These are phyloP conservation scores for Actenoides lindsayi DNA, from an alignment of 2,113 vertebrate genomes.

Conservation along the genomic window DNA sequence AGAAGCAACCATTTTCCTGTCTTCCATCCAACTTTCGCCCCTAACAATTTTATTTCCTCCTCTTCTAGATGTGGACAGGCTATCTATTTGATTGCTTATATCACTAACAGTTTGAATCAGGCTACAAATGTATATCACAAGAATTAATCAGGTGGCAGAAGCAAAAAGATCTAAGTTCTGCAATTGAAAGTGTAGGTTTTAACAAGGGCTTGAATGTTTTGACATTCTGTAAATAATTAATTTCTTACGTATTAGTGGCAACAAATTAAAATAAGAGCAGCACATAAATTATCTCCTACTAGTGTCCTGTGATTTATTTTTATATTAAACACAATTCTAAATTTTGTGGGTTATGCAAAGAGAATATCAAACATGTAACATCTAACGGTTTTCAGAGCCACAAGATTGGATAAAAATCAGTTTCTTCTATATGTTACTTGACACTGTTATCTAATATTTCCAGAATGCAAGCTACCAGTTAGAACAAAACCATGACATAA, in stretches of 20 bases:
- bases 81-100: not conserved
- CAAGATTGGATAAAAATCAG: not conserved
- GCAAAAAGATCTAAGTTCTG: not conserved
- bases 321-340: conserved; percentile 2
- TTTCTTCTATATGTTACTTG: not conserved
- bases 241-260: not conserved
- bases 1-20: not conserved
- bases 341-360: not conserved
- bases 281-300: not conserved
- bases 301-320: not conserved
- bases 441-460: not conserved
- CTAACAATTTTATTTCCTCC: not conserved
- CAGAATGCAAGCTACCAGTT: not conserved
- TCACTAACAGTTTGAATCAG: not conserved
- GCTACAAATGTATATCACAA: not conserved
- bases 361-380: not conserved
- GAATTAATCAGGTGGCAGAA: not conserved
- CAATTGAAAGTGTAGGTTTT: not conserved
- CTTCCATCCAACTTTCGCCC: not conserved
- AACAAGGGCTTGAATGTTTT: not conserved
- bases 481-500: not conserved
- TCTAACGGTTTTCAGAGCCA: not conserved
- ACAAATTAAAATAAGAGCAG: not conserved
- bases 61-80: not conserved
- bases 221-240: not conserved